These are phyloP conservation scores for Rachycentron canadum DNA, from an alignment of 2,797 vertebrate genomes.

Conservation along the genomic window DNA sequence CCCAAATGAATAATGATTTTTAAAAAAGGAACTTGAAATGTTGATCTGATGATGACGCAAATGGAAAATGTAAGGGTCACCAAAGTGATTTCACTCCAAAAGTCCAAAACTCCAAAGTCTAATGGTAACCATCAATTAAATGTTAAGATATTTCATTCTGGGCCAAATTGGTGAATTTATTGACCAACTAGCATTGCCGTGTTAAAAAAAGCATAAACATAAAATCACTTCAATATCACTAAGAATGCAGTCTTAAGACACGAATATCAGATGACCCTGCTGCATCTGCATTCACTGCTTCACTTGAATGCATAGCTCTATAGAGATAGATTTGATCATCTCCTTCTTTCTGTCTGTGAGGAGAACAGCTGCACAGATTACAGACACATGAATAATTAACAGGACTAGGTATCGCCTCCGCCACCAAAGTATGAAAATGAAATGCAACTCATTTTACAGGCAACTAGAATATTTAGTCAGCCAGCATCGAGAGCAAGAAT, in stretches of 20 bases:
- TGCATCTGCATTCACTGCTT: constrained; percentile 33
- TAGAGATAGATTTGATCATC: constrained; percentile 41
- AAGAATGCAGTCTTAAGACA: background rate
- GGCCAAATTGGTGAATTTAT: background rate
- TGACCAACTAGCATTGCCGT: background rate
- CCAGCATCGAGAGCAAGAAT: constrained; percentile 13
- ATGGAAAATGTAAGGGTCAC: background rate
- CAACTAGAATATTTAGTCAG: constrained; percentile 45
- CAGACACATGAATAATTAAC: constrained; percentile 77
- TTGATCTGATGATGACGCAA: background rate
- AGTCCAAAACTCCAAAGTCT: background rate
- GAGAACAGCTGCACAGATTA: constrained; percentile 75
- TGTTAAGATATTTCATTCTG: constrained; percentile 16
- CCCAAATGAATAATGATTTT: too few species aligned
- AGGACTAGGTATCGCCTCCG: constrained; percentile 55
- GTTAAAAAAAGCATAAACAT: background rate
- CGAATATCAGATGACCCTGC: background rate
- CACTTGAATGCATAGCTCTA: constrained; percentile 39
- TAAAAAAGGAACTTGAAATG: background rate
- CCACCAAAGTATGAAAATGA: constrained; percentile 65
- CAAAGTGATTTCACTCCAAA: background rate
- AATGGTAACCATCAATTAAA: background rate
- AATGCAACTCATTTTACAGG: constrained; percentile 62
- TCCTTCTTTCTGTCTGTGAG: constrained; percentile 52
- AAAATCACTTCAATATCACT: background rate